Evolutionary conservation across 1,140 invertebrate genomes (phyloP).

Genomic region (Penaeus chinensis): DNA sequence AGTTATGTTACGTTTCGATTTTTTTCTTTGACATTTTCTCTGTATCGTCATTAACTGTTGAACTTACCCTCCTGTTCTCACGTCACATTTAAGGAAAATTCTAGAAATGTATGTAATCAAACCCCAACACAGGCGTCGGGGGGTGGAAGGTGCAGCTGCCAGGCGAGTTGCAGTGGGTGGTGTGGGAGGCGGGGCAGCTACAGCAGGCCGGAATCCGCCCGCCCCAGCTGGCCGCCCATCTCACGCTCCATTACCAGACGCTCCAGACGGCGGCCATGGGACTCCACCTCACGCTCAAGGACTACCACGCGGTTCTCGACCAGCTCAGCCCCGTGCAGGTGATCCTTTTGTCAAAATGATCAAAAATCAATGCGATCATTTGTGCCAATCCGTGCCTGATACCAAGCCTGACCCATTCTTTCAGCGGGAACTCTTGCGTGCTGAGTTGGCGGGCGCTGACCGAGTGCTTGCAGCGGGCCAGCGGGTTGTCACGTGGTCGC

Average conservation of each 20-base stretch:
- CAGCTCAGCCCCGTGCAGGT: constrained; percentile 57
- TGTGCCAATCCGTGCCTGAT: neutral
- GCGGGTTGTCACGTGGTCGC: constrained; percentile 62
- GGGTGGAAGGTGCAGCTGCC: constrained; percentile 61
- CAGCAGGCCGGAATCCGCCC: constrained; percentile 48
- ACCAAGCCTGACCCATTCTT: neutral
- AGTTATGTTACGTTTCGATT: no score
- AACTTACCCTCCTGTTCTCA: no score
- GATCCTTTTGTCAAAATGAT: no score
- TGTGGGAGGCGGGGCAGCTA: constrained; percentile 60
- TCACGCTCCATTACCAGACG: constrained; percentile 53
- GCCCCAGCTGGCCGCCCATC: constrained; percentile 51
- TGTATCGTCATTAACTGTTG: no score
- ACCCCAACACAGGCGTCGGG: constrained; percentile 27
- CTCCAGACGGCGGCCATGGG: constrained; percentile 60
- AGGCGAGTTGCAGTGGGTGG: constrained; percentile 55
- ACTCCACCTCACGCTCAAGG: constrained; percentile 52
- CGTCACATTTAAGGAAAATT: neutral
- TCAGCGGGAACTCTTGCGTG: constrained; percentile 52
- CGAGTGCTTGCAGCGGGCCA: constrained; percentile 57
- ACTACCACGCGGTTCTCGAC: constrained; percentile 56
- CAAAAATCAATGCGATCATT: no score
- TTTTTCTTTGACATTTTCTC: no score
- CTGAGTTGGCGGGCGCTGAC: constrained; percentile 55
- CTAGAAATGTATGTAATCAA: neutral